Evolutionary conservation across 1,140 invertebrate species (phyloP), one percentile per base, ranked within the genome.

Genomic region (Pseudomyrmex cubaensis): DNA sequence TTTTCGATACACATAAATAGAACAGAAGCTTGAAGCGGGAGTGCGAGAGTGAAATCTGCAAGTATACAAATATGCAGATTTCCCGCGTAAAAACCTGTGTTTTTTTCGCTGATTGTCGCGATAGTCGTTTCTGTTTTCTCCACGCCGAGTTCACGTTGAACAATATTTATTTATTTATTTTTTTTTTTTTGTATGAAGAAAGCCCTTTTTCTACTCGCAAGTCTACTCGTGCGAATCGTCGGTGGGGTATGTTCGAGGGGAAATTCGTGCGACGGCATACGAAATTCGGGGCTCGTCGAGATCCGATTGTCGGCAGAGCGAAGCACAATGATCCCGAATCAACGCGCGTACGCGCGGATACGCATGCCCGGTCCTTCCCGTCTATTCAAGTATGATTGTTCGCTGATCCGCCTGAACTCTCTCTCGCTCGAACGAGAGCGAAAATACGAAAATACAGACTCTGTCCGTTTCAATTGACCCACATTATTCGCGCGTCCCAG

Each of bases 191-290:
- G 63, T 74, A 46, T 22, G 67, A 75, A 63, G 46, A 7, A 12
- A 52, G 46, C 62, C 44, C 61, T 5, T 63, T 20, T 22, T 44
- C 12, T 25, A 12, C 25, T 8, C 15, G 35, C 5, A 35, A 35
- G 35, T 35, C 35, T 35, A 15, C 1, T 2, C 17, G 10, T 5
- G 50, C 44, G 44, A 46, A 70, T 72, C 61, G 17, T 59, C 12
- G 56, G 17, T 35, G 35, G 35, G 35, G 35, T 54, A 54, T 57
- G 67, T 50, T 86, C 20, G 22, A 48, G 5, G 10, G 57, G 57
- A 83, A 87, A 82, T 83, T 87, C 80, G 85, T 66, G 77, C 48
- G 20, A 35, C 44, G 46, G 86, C 73, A 78, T 74, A 86, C 20
- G 54, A 57, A 56, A 73, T 57, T 70, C 50, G 44, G 17, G 7